A percentile compares a stretch with the other conserved stretches of the same genome.
phyloP scores from a whole-genome alignment of 2,113 vertebrate genomes.

The Passer montanus region DNA sequence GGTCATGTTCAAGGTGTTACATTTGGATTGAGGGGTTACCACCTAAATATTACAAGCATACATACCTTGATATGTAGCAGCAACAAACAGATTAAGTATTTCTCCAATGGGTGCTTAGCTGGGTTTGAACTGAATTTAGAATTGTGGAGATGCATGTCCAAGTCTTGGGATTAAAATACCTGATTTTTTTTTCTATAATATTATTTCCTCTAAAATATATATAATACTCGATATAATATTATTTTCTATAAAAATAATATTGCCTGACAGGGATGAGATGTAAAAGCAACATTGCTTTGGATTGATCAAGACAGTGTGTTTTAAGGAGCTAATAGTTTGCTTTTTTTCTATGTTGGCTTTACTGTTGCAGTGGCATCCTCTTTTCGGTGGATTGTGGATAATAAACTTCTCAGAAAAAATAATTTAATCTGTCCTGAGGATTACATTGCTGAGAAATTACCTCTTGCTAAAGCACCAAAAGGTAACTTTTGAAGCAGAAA shows the following conservation, averaged over 20 bases:
- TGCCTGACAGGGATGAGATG: not conserved
- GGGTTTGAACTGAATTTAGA: not conserved
- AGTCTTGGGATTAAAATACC: not conserved
- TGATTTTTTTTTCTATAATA: not conserved
- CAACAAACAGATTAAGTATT: not conserved
- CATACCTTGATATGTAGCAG: not conserved
- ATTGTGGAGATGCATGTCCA: not conserved
- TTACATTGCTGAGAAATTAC: constrained; percentile 73
- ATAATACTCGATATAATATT: not conserved
- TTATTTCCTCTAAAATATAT: not conserved
- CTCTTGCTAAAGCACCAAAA: constrained; percentile 73
- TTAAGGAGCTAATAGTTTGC: not conserved
- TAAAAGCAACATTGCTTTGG: not conserved
- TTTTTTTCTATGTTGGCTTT: not conserved
- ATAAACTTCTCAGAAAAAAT: constrained; percentile 77
- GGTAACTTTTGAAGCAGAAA: constrained; percentile 68
- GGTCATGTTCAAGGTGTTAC: not conserved
- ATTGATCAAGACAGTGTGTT: not conserved
- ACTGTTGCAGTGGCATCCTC: constrained; percentile 76
- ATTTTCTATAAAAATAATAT: not conserved
- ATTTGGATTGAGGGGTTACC: not conserved
- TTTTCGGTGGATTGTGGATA: constrained; percentile 83
- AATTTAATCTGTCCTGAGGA: constrained; percentile 84
- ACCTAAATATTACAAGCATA: not conserved
- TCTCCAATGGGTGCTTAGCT: not conserved